Base-by-base conservation (phyloP, 2,888 invertebrate species). In the Oscheius sp. region DNA sequence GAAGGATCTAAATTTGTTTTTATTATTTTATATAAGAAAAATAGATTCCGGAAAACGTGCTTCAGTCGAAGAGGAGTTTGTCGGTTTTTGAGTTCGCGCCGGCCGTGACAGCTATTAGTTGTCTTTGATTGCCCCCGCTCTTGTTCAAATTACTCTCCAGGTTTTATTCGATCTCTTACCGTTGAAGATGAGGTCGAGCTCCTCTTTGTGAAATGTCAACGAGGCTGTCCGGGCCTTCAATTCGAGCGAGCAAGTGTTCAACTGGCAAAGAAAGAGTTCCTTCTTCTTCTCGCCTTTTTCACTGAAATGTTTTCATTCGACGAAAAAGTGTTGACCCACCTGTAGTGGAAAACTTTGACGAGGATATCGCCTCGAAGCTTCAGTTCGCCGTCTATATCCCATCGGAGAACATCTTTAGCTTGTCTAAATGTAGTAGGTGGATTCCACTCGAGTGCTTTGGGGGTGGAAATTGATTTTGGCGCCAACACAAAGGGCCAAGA, bases 211-310 rank as follows among this genome's bases (percentile, higher is more conserved):
- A 91, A 95, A 94, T 85, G 93, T 93, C 71, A 95, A 92, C 13
- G 49, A n/a, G 59, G 93, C 85, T 13, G 58, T 59, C 35, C 59
- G 46, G 12, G 74, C 66, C 66, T 73, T 73, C 45, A 79, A 21
- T 55, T 80, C 92, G 80, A 95, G 93, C 69, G 95, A 95, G 90
- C 95, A 95, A 3, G 96, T 95, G 91, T 96, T 95, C 91, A 96
- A 95, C 92, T 96, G 94, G 89, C 93, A 93, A 91, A 94, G 94
- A 83, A 94, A 92, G n/a, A 93, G 68, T 21, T 66, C 69, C 21
- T 46, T 58, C 9, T 29, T 58, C 27, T 45, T 58, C 27, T 59
- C 70, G 45, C 70, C 61, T 12, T 55, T 69, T 6, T 53, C 29
- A 6, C 49, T 53, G 35, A 35, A 35, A 55, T 41, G n/a, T 41